Conservation (phyloP, 2,113 vertebrate species). For the Nesogale talazaci region DNA sequence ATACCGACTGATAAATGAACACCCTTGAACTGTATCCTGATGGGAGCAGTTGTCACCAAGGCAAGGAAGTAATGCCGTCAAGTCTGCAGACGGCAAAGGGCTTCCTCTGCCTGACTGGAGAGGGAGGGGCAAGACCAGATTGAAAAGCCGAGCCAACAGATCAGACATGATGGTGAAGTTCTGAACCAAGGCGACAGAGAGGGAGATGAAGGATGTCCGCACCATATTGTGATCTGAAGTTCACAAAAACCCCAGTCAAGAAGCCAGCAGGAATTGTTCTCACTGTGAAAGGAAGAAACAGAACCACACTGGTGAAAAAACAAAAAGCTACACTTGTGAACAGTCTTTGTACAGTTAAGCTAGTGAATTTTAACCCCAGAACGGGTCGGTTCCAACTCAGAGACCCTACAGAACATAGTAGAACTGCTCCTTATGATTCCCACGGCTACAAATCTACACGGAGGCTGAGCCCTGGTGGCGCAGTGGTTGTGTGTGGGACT, state of each 20-base stretch:
- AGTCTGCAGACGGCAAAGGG: not conserved
- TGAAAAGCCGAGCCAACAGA: not conserved
- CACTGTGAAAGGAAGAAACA: constrained; percentile 10
- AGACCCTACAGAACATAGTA: no score
- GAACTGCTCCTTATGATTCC: no score
- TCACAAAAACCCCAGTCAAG: not conserved
- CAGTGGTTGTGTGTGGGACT: no score
- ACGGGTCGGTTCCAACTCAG: no score
- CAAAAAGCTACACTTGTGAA: not conserved
- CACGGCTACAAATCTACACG: no score
- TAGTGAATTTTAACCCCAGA: not conserved
- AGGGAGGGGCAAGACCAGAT: not conserved
- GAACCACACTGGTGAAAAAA: not conserved
- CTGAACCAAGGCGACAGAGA: no score
- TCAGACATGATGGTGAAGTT: not conserved
- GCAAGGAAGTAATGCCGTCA: not conserved
- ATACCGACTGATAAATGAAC: not conserved
- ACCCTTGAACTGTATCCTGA: not conserved
- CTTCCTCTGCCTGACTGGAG: no score
- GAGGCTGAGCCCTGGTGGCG: no score
- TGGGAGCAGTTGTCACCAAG: not conserved
- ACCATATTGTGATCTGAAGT: not conserved
- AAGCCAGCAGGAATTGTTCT: not conserved
- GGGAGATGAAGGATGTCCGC: not conserved
- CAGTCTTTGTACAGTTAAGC: not conserved